A percentile compares a stretch with the other conserved stretches of the same genome.
These are phyloP conservation scores for Argyra leucocephala DNA, from an alignment of 2,888 invertebrate genomes.

Conservation along the genomic window DNA sequence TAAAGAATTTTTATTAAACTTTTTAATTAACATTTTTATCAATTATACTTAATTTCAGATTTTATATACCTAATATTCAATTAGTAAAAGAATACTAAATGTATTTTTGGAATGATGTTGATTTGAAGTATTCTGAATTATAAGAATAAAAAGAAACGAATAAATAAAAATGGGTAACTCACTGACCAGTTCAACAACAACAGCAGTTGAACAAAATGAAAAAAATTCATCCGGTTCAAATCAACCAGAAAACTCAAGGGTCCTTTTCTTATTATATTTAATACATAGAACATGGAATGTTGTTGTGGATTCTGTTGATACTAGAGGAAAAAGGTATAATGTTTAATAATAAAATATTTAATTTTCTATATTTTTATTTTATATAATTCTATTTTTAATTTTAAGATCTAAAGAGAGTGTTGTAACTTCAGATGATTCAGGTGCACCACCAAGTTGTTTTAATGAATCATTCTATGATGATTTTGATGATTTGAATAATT, in stretches of 20 bases:
- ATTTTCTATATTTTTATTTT: not conserved
- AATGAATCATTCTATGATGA: constrained; percentile 27
- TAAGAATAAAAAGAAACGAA: not conserved
- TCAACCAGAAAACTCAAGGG: constrained; percentile 49
- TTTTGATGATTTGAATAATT: constrained; percentile 21
- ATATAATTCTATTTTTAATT: constrained; percentile 15
- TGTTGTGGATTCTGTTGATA: constrained; percentile 53
- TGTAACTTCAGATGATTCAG: constrained; percentile 27
- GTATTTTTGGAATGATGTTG: too few species aligned
- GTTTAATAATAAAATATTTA: constrained; percentile 15
- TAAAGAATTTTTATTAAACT: too few species aligned
- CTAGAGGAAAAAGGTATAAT: constrained; percentile 47
- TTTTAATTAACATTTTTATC: too few species aligned
- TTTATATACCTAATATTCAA: too few species aligned
- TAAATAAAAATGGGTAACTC: not conserved
- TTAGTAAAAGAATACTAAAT: too few species aligned
- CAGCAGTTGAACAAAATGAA: not conserved
- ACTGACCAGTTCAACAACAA: not conserved
- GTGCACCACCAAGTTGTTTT: constrained; percentile 26
- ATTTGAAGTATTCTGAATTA: too few species aligned
- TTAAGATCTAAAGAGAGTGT: constrained; percentile 29
- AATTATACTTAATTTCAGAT: too few species aligned
- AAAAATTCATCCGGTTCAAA: not conserved
- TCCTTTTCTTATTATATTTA: constrained; percentile 56
- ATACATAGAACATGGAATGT: constrained; percentile 63